These are phyloP conservation scores for Nycticryphes semicollaris DNA, from an alignment of 2,113 vertebrate genomes.

Conservation along the genomic window DNA sequence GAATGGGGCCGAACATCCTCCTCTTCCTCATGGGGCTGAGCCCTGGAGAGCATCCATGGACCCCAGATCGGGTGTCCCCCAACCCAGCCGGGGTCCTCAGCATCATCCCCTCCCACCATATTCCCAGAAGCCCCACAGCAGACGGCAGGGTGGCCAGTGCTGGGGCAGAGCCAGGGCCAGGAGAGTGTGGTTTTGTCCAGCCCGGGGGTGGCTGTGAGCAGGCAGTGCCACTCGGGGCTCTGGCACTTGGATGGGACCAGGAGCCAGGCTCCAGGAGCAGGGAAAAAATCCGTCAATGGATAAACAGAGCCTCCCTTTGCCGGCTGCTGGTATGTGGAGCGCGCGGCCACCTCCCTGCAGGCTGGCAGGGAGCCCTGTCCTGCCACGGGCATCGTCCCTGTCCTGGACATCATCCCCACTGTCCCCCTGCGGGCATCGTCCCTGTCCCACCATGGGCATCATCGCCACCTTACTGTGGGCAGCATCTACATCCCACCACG, in stretches of 20 bases:
- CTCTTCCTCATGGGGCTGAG: background rate
- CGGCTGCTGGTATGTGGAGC: background rate
- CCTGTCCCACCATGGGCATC: background rate
- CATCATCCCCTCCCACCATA: background rate
- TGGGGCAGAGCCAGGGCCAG: background rate
- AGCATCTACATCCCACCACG: background rate
- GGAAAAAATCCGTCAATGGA: constrained; percentile 30
- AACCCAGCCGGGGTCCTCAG: background rate
- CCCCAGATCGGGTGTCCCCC: background rate
- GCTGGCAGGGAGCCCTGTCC: background rate
- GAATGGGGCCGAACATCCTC: background rate
- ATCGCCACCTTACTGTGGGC: background rate
- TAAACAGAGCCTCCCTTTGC: background rate
- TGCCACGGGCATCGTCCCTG: background rate
- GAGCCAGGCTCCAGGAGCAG: constrained; percentile 15
- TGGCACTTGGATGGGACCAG: background rate
- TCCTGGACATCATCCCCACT: background rate
- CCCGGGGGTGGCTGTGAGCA: background rate
- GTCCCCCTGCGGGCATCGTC: background rate
- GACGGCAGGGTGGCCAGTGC: background rate
- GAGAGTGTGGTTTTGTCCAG: background rate
- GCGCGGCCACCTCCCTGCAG: background rate
- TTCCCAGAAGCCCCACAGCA: background rate
- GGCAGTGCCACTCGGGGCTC: background rate
- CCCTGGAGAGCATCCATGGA: fast-evolving